These are phyloP conservation scores for Stichodactyla helianthus DNA, from an alignment of 64 coral and sea anemone genomes.

Conservation along the genomic window DNA sequence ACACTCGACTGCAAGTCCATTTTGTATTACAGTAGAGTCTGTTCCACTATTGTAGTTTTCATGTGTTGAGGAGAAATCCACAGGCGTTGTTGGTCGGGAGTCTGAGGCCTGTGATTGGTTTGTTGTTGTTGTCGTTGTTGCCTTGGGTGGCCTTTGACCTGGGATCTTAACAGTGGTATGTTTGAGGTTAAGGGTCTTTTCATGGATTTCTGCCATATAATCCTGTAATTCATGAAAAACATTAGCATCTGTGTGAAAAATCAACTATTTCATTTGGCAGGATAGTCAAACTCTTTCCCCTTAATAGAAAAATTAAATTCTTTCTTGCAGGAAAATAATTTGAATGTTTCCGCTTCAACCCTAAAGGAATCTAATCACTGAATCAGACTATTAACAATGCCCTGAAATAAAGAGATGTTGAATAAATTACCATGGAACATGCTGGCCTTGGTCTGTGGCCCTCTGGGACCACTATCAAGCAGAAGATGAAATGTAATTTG, in stretches of 20 bases:
- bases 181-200: constrained; percentile 74
- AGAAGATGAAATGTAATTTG: too few relatives aligned
- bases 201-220: constrained; percentile 94
- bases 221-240: constrained; percentile 34
- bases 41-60: constrained; percentile 53
- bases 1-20: constrained; percentile 51
- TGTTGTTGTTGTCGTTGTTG: constrained; percentile 25
- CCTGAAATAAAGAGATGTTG: too few relatives aligned
- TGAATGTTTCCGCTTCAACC: too few relatives aligned
- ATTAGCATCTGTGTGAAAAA: background rate
- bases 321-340: too few relatives aligned
- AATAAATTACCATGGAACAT: too few relatives aligned
- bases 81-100: constrained; percentile 77
- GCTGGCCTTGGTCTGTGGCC: too few relatives aligned
- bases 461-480: too few relatives aligned
- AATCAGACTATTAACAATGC: too few relatives aligned
- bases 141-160: constrained; percentile 89
- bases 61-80: constrained; percentile 16
- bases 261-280: too few relatives aligned
- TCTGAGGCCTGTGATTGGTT: constrained; percentile 28
- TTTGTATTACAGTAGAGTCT: constrained; percentile 55
- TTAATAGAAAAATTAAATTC: too few relatives aligned
- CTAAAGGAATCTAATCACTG: too few relatives aligned
- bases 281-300: too few relatives aligned
- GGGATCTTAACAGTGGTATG: constrained; percentile 95